Evolutionary conservation across 2,113 vertebrate genomes (phyloP).

Genomic region (Trachemys scripta): DNA sequence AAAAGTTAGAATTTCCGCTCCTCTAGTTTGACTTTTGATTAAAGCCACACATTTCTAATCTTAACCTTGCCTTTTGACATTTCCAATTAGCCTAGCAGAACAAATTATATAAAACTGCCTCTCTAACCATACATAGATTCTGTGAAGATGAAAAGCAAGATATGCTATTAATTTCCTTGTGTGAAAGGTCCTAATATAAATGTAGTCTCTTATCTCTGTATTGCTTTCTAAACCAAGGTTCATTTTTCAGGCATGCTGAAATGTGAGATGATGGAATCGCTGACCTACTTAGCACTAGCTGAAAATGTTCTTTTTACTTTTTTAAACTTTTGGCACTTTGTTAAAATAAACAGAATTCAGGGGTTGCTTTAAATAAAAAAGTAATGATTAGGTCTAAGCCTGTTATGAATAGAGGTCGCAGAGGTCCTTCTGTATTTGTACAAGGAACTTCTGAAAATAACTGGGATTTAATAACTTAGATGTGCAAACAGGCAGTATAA

Average conservation of each 20-base stretch:
- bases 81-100: slow-evolving; percentile 42
- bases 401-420: neutral
- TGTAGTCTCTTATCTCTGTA: slow-evolving; percentile 1
- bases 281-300: neutral
- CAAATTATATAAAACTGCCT: slow-evolving; percentile 1
- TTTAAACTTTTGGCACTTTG: neutral
- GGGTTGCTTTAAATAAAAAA: neutral
- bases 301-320: neutral
- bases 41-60: slow-evolving; percentile 20
- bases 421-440: neutral
- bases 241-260: slow-evolving; percentile 31
- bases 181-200: slow-evolving; percentile 1
- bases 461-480: neutral
- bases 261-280: neutral
- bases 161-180: slow-evolving; percentile 43
- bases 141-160: neutral
- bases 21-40: neutral
- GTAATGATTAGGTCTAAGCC: neutral
- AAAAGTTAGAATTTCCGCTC: slow-evolving; percentile 29
- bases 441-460: neutral
- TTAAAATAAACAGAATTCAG: neutral
- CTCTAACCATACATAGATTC: neutral
- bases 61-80: slow-evolving; percentile 29
- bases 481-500: neutral
- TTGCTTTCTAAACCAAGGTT: neutral